A percentile compares a stretch with the other conserved stretches of the same genome.
phyloP scores from a whole-genome alignment of 2,113 vertebrate genomes.

The Corythornis madagascariensis region DNA sequence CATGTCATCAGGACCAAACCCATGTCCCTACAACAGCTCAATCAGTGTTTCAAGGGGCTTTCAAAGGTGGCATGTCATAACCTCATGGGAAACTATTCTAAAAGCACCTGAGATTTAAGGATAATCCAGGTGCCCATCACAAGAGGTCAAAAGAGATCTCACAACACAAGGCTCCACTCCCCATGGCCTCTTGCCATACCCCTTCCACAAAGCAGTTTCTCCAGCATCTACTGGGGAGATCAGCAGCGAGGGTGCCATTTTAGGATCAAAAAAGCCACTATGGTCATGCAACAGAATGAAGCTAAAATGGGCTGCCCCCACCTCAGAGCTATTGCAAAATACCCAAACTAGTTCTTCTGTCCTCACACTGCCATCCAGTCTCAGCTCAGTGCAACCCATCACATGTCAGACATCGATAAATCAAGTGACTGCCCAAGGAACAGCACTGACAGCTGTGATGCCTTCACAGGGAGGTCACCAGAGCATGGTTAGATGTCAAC shows the following conservation, averaged over 20 bases:
- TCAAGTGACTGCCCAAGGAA: neutral
- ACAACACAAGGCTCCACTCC: rapidly evolving
- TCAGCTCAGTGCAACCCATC: rapidly evolving
- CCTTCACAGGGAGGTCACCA: neutral
- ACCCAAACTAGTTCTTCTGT: neutral
- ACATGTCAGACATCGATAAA: rapidly evolving
- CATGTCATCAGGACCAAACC: neutral
- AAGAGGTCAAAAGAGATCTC: neutral
- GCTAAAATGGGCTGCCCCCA: rapidly evolving
- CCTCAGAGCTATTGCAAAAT: neutral
- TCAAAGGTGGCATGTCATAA: rapidly evolving
- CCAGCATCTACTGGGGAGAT: neutral
- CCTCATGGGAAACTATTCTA: neutral
- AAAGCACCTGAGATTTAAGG: neutral
- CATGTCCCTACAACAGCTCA: neutral
- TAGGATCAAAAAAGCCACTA: neutral
- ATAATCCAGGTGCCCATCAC: neutral
- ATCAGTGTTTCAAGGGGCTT: neutral
- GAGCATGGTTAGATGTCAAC: rapidly evolving
- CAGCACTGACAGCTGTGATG: rapidly evolving
- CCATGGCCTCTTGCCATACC: neutral
- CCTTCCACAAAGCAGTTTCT: neutral
- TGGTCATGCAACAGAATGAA: rapidly evolving
- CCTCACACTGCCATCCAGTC: rapidly evolving
- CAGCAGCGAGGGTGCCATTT: neutral